These are phyloP conservation scores for Anorthoa munda DNA, from an alignment of 2,888 invertebrate species.

Conservation along the genomic window DNA sequence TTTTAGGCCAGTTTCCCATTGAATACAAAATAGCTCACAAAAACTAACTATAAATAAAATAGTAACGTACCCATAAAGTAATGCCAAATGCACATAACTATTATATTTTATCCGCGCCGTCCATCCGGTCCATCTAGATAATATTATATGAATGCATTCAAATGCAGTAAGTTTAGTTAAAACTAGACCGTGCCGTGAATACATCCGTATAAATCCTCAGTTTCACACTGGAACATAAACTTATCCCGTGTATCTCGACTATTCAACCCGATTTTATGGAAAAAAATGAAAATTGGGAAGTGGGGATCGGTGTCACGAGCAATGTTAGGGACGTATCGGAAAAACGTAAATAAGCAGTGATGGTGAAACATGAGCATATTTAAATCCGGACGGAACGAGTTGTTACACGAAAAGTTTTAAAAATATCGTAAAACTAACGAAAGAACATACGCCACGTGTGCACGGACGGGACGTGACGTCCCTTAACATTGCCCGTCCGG, in stretches of 20 bases:
- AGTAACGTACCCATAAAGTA: conserved; percentile 11
- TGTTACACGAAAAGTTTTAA: too few species aligned
- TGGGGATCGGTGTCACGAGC: conserved; percentile 38
- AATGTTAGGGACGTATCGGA: conserved; percentile 30
- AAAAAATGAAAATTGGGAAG: conserved; percentile 43
- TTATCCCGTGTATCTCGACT: conserved; percentile 4
- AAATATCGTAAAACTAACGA: too few species aligned
- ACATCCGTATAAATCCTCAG: conserved; percentile 28
- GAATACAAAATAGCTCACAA: not conserved
- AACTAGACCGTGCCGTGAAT: conserved; percentile 41
- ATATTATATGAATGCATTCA: conserved; percentile 47
- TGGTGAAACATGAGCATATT: conserved; percentile 8
- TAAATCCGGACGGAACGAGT: too few species aligned
- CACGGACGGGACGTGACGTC: too few species aligned
- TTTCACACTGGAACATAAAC: conserved; percentile 36
- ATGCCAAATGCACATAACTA: not conserved
- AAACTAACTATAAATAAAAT: conserved; percentile 1
- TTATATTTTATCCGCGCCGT: conserved; percentile 13
- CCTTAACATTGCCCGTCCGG: too few species aligned
- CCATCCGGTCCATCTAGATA: conserved; percentile 16
- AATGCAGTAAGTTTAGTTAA: conserved; percentile 49
- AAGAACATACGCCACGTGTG: too few species aligned
- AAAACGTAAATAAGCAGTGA: conserved; percentile 32
- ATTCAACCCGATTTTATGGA: conserved; percentile 31
- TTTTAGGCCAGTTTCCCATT: not conserved